Conservation (phyloP, 2,113 vertebrate genomes). For the Malaclemys terrapin region DNA sequence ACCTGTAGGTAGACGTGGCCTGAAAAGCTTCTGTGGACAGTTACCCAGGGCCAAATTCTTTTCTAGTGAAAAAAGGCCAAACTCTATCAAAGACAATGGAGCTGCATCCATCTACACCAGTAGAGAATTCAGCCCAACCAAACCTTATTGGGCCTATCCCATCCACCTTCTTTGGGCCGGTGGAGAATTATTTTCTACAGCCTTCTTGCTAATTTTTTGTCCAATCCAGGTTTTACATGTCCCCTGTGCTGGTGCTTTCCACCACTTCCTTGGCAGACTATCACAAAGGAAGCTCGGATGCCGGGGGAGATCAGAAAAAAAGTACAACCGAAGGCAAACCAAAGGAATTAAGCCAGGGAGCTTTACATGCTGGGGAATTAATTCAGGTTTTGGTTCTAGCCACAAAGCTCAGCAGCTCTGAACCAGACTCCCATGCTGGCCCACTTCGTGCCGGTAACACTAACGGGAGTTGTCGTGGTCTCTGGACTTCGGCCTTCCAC, state of each 20-base stretch:
- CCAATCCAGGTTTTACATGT: not conserved
- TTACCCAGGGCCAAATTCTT: not conserved
- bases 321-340: not conserved
- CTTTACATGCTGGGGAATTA: not conserved
- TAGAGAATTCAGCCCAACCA: accelerated
- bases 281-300: not conserved
- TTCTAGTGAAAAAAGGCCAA: not conserved
- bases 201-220: not conserved
- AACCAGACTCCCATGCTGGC: not conserved
- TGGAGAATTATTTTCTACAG: not conserved
- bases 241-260: not conserved
- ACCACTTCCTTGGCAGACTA: not conserved
- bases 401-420: not conserved
- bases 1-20: too few species aligned
- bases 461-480: not conserved
- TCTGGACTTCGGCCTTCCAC: not conserved
- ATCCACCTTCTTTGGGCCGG: accelerated
- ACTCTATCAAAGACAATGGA: not conserved
- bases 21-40: not conserved
- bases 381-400: not conserved
- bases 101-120: accelerated
- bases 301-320: not conserved
- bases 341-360: not conserved
- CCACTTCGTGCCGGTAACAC: not conserved
- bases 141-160: accelerated